phyloP scores from a whole-genome alignment of 1,140 invertebrate species.

The Heliconius nattereri region DNA sequence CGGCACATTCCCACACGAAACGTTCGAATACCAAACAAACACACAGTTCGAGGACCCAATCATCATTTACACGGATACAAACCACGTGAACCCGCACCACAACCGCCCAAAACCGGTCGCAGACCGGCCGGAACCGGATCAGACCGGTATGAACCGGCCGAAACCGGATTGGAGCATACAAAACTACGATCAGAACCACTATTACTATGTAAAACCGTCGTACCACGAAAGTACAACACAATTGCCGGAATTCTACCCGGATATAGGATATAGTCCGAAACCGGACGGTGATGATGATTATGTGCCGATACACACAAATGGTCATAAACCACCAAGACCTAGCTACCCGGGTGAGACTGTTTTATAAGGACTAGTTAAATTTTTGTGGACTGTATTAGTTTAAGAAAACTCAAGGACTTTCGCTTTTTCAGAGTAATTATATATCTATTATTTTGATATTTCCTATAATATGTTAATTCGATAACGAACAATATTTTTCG shows the following conservation, averaged over 20 bases:
- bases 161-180: constrained; percentile 63
- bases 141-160: constrained; percentile 52
- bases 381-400: constrained; percentile 11
- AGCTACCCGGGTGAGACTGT: constrained; percentile 77
- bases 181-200: constrained; percentile 66
- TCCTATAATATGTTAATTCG: not conserved
- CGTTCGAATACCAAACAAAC: constrained; percentile 70
- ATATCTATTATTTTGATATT: not conserved
- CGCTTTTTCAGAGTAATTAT: not conserved
- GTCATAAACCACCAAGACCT: constrained; percentile 65
- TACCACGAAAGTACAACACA: constrained; percentile 75
- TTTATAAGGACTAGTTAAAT: constrained; percentile 33
- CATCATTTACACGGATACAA: constrained; percentile 75
- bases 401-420: constrained; percentile 47
- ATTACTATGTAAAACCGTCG: constrained; percentile 78
- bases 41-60: constrained; percentile 80
- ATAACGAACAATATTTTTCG: not conserved
- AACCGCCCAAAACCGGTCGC: constrained; percentile 63
- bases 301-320: constrained; percentile 64
- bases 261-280: constrained; percentile 47
- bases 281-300: constrained; percentile 72
- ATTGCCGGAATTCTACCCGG: constrained; percentile 62
- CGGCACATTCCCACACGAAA: constrained; percentile 82
- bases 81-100: constrained; percentile 64
- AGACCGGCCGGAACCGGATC: constrained; percentile 53